Conservation (phyloP, 2,113 vertebrate species). For the Barbus barbus region DNA sequence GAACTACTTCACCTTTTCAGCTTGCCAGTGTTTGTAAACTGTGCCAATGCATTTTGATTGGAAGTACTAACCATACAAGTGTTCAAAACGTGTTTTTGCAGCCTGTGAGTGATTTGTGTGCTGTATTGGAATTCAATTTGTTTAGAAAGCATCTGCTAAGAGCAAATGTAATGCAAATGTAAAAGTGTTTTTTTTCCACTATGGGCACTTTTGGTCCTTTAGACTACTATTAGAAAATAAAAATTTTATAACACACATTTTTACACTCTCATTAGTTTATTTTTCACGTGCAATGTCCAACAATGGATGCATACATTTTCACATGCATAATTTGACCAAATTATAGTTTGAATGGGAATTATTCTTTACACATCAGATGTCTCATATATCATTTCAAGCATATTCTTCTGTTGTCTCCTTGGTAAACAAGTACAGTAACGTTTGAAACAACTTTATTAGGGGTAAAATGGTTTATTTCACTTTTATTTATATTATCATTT, state of each 20-base stretch:
- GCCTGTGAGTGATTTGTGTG: constrained; percentile 14
- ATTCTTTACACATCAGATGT: neutral
- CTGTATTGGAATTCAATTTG: neutral
- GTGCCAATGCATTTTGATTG: constrained; percentile 49
- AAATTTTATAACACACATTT: neutral
- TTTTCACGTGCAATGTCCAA: neutral
- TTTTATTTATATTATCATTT: neutral
- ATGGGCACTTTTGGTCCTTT: neutral
- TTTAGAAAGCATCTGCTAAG: constrained; percentile 26
- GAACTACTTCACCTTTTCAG: constrained; percentile 35
- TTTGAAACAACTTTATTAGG: neutral
- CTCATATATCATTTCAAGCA: too few relatives aligned
- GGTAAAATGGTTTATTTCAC: neutral
- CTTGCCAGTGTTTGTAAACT: constrained; percentile 32
- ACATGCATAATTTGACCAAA: neutral
- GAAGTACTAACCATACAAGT: constrained; percentile 36
- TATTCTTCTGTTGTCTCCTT: neutral
- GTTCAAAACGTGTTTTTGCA: constrained; percentile 41
- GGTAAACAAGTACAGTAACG: neutral
- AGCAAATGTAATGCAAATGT: neutral
- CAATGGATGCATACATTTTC: neutral
- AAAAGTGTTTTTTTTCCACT: neutral
- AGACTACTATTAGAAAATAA: neutral
- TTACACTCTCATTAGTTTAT: neutral
- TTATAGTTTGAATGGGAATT: neutral